Evolutionary conservation across 2,888 invertebrate genomes (phyloP).

Genomic region (Ametastegia equiseti): DNA sequence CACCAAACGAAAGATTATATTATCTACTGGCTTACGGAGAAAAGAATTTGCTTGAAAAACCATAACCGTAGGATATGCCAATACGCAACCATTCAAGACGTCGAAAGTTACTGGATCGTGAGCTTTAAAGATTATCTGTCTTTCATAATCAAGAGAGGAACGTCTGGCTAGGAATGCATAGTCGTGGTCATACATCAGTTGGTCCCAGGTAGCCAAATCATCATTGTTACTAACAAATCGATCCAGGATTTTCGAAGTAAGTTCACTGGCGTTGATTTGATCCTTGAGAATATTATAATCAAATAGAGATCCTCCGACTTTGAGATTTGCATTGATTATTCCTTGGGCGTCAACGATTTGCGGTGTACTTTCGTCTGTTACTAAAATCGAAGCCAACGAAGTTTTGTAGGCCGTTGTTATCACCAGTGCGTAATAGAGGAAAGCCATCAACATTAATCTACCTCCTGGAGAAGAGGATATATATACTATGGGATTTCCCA

Average conservation of each 20-base stretch:
- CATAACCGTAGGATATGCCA: conserved; percentile 5
- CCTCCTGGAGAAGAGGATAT: neutral
- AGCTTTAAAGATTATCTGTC: neutral
- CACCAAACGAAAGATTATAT: neutral
- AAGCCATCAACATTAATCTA: neutral
- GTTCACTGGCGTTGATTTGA: neutral
- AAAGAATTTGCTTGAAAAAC: neutral
- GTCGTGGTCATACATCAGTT: neutral
- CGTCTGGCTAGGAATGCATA: conserved; percentile 13
- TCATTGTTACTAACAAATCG: conserved; percentile 15
- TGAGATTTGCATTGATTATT: conserved; percentile 14
- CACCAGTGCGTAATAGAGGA: conserved; percentile 1
- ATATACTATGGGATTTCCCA: conserved; percentile 15
- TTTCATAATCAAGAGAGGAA: neutral
- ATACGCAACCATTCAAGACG: neutral
- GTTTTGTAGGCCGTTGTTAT: conserved; percentile 34
- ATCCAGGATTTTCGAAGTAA: neutral
- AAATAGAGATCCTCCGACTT: conserved; percentile 1
- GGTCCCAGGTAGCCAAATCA: neutral
- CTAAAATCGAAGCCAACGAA: conserved; percentile 26
- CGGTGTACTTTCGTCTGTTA: neutral
- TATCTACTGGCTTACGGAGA: neutral
- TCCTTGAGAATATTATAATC: conserved; percentile 26
- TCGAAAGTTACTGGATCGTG: neutral
- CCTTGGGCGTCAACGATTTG: conserved; percentile 21